Evolutionary conservation across 2,888 invertebrate species (phyloP), one percentile per base, ranked within the genome.

Genomic region (Drosophila kanekoi): DNA sequence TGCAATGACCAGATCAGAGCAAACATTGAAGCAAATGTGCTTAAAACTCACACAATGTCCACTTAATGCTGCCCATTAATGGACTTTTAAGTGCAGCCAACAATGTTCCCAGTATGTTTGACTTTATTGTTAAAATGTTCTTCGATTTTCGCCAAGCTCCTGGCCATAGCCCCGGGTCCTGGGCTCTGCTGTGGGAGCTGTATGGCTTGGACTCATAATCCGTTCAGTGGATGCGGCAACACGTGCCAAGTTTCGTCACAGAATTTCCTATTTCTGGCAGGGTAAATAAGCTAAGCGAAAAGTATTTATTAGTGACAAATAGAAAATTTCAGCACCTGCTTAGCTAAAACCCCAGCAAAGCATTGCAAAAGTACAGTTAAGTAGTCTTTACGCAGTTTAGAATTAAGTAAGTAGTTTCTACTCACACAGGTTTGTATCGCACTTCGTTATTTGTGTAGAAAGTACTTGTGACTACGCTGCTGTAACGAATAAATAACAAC

Each of bases 11-110:
- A 75, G 70, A 48, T 67, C 69, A 14, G 40, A 23, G 68, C 60
- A 64, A 58, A 68, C 79, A 74, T 76, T 67, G 68, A 45, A 59
- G 81, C 57, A 70, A 81, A 68, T 82, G 89, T 77, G 83, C 83
- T 73, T 70, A 73, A 85, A 79, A 72, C 65, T 68, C 63, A 56
- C 64, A 79, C 73, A 86, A 83, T 83, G 89, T 86, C 73, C 84
- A 79, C 87, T 88, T 88, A 83, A 79, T 86, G 83, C 89, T 77
- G 48, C 48, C 75, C 87, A 86, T 88, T 83, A 83, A 83, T 88
- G 89, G 83, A 88, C 84, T 88, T 86, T 83, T 83, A 83, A 88
- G 89, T 87, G 89, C 84, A 64, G 56, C 81, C 83, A 86, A 77
- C 87, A 82, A 72, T 71, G 77, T 73, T 76, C 64, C 47, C 65